These are phyloP conservation scores for Schizopygopsis pylzovi DNA, from an alignment of 2,797 vertebrate genomes.

Conservation along the genomic window DNA sequence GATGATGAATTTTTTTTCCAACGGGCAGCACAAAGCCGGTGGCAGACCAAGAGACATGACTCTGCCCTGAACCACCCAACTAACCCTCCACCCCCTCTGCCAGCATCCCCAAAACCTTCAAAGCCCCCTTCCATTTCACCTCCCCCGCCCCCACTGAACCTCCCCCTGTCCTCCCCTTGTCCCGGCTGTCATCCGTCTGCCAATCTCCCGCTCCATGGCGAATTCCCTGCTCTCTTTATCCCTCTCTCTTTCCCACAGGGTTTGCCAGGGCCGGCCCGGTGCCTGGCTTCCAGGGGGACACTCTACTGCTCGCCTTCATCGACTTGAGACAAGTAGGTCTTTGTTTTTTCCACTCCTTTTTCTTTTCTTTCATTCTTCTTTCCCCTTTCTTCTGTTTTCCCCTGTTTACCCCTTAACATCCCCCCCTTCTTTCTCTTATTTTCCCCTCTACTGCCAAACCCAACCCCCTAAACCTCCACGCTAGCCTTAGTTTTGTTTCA, in stretches of 20 bases:
- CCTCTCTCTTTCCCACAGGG: constrained; percentile 98
- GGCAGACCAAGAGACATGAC: constrained; percentile 91
- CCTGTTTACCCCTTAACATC: constrained; percentile 60
- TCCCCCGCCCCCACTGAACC: constrained; percentile 67
- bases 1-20: constrained; percentile 85
- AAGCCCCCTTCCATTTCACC: constrained; percentile 64
- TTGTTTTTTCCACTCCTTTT: constrained; percentile 88
- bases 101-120: constrained; percentile 76
- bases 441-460: constrained; percentile 65
- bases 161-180: constrained; percentile 89
- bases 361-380: constrained; percentile 75
- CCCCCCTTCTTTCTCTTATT: constrained; percentile 63
- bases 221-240: constrained; percentile 90
- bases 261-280: constrained; percentile 99
- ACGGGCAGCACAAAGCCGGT: constrained; percentile 83
- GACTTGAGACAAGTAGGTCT: constrained; percentile 99
- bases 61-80: constrained; percentile 75
- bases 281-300: constrained; percentile 99
- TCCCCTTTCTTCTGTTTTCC: constrained; percentile 67
- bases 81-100: constrained; percentile 77
- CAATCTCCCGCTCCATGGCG: constrained; percentile 97
- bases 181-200: constrained; percentile 98
- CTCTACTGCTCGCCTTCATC: constrained; percentile 99
- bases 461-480: constrained; percentile 57
- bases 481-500: constrained; percentile 59